Evolutionary conservation across 1,140 invertebrate species (phyloP), one percentile per base, ranked within the genome.

Genomic region (Zaprionus gabonicus): DNA sequence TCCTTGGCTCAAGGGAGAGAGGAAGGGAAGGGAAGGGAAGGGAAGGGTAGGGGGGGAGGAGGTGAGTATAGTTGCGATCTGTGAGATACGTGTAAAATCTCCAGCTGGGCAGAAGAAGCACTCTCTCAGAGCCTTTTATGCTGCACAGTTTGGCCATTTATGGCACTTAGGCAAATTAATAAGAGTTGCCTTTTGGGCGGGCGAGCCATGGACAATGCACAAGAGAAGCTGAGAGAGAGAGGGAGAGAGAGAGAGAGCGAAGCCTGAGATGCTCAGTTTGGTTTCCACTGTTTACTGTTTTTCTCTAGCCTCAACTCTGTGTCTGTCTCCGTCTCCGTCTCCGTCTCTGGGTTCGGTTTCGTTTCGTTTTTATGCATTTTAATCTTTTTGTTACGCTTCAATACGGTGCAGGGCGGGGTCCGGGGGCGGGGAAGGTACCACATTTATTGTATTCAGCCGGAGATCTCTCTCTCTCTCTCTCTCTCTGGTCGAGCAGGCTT

Each of bases 101-200:
- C 83, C 83, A 81, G 83, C 83, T 87, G 83, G 65, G 25, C 36
- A 36, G 38, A 60, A 65, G 76, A 80, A 86, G 20, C 85, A n/a
- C n/a, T 46, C n/a, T 46, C 68, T 62, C 68, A 60, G 71, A 81
- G 83, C 71, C 84, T 76, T 87, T 88, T 87, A 83, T 85, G 58
- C 28, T 10, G 20, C 63, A n/a, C 27, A 63, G 70, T 80, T 58
- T 76, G 80, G 83, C 80, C 78, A 83, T 88, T 87, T 87, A 78
- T 88, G 84, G 84, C 84, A 87, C 83, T 88, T 88, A 90, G 79
- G 78, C 85, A 88, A 88, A 88, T 88, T 88, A 90, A 90, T 88
- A 88, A 78, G 81, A 88, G 84, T 72, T 78, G 80, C 73, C 66
- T 36, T 70, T 57, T 57, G 63, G 51, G 51, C 68, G 66, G 74